phyloP scores from a whole-genome alignment of 2,888 invertebrate species.

The Yponomeuta sedellus region DNA sequence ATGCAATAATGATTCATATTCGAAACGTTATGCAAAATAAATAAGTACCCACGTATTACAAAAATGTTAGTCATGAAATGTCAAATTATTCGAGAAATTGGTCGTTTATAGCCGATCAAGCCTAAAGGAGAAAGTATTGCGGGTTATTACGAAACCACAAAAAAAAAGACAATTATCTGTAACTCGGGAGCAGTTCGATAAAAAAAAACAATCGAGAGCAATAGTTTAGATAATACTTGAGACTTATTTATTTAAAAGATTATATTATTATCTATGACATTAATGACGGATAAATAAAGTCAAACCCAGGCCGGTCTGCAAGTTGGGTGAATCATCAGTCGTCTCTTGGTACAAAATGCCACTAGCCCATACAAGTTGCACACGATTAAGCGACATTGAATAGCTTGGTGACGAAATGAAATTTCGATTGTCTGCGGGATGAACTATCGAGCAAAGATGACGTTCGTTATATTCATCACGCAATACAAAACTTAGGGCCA shows the following conservation, averaged over 20 bases:
- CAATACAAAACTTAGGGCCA: no score
- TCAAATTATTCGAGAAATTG: background rate
- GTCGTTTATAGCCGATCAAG: background rate
- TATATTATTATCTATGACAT: no score
- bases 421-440: background rate
- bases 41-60: background rate
- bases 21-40: background rate
- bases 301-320: no score
- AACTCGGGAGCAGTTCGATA: background rate
- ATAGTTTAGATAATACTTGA: background rate
- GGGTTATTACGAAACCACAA: background rate
- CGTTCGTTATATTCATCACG: no score
- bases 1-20: slow-evolving; percentile 2
- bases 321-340: no score
- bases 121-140: slow-evolving; percentile 2
- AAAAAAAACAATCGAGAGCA: background rate
- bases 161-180: background rate
- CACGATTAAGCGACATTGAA: background rate
- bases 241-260: no score
- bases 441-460: background rate
- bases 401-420: background rate
- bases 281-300: no score
- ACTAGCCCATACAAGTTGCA: background rate
- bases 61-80: background rate
- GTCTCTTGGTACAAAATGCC: background rate